Conservation (phyloP, 2,797 vertebrate genomes). For the Orestias chungarensis region DNA sequence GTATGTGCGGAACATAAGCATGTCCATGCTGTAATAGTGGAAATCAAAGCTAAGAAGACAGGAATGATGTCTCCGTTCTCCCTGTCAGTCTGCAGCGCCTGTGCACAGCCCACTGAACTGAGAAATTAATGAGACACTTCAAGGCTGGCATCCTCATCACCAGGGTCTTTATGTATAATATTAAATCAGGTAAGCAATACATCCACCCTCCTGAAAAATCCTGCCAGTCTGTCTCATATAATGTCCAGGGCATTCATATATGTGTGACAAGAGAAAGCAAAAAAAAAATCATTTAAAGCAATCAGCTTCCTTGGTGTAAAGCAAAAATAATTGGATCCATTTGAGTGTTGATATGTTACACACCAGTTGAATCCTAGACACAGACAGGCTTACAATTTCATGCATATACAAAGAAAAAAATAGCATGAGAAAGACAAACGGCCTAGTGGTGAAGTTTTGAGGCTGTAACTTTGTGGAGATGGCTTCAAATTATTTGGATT, state of each 20-base stretch:
- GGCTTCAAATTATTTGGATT: not conserved
- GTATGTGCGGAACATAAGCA: not conserved
- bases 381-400: conserved; percentile 16
- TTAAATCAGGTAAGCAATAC: conserved; percentile 67
- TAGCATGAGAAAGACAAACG: conserved; percentile 19
- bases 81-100: conserved; percentile 68
- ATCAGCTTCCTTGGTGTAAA: conserved; percentile 41
- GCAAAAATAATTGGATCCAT: conserved; percentile 65
- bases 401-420: conserved; percentile 9
- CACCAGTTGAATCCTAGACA: conserved; percentile 8
- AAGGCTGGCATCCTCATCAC: conserved; percentile 53
- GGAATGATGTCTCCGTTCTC: conserved; percentile 55
- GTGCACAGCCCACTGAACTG: conserved; percentile 75
- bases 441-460: conserved; percentile 7
- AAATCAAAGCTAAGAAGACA: conserved; percentile 70
- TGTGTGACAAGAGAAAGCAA: conserved; percentile 45
- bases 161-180: conserved; percentile 64
- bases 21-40: conserved; percentile 59
- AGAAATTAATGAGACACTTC: conserved; percentile 78
- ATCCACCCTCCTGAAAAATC: conserved; percentile 34
- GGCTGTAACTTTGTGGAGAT: not conserved
- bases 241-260: conserved; percentile 41
- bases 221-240: conserved; percentile 27
- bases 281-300: conserved; percentile 26
- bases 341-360: conserved; percentile 48